A percentile compares a stretch with the other conserved stretches of the same genome.
Evolutionary conservation across 1,140 invertebrate species (phyloP).

Genomic region (Lethrus apterus): DNA sequence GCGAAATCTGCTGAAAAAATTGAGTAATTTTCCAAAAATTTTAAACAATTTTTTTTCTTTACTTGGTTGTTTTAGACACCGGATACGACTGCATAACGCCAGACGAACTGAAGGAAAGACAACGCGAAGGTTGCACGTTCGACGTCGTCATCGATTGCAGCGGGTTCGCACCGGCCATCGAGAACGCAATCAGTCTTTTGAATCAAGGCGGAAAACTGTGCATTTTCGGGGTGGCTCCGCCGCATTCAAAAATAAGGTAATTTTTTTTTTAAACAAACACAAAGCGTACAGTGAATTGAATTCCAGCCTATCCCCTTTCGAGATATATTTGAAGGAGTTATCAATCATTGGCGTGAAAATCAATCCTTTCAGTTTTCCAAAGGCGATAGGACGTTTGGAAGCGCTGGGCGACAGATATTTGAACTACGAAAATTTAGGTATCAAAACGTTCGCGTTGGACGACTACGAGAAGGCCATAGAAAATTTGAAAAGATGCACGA

Average conservation of each 20-base stretch:
- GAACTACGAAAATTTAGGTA: conserved; percentile 55
- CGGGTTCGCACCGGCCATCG: conserved; percentile 51
- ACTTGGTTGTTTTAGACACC: conserved; percentile 43
- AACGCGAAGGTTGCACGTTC: conserved; percentile 30
- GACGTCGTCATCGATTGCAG: conserved; percentile 63
- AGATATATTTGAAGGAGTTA: conserved; percentile 57
- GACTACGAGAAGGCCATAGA: conserved; percentile 52
- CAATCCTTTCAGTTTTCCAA: conserved; percentile 59
- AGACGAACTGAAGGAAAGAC: conserved; percentile 45
- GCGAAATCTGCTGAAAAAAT: conserved; percentile 46
- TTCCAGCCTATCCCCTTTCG: conserved; percentile 51
- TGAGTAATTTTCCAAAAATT: conserved; percentile 38
- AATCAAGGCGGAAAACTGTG: conserved; percentile 47
- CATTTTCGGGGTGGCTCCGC: conserved; percentile 50
- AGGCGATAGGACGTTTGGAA: conserved; percentile 51
- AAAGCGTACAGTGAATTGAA: not conserved
- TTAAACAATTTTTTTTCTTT: no score
- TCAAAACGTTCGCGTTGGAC: conserved; percentile 51
- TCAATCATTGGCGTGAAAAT: conserved; percentile 57
- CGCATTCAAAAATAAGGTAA: conserved; percentile 41
- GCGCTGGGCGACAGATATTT: conserved; percentile 57
- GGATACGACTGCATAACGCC: conserved; percentile 50
- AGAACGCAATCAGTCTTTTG: conserved; percentile 44
- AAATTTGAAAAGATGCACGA: conserved; percentile 48
- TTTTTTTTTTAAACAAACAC: conserved; percentile 13